These are phyloP conservation scores for Oryzias dopingdopingensis DNA, from an alignment of 2,797 vertebrate species.

Conservation along the genomic window DNA sequence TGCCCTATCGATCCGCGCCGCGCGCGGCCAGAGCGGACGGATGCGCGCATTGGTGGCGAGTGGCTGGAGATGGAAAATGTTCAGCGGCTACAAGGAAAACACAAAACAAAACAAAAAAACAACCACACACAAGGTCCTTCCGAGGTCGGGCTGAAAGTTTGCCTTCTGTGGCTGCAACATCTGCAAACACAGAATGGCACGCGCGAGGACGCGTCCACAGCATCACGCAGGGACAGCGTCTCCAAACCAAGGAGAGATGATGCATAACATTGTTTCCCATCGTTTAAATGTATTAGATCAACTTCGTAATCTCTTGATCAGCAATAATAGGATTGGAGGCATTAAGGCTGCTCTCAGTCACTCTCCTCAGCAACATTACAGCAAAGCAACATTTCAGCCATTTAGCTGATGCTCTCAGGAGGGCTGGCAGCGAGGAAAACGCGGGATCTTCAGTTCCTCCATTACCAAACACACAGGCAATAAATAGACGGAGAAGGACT, in stretches of 20 bases:
- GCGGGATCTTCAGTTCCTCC: constrained; percentile 4
- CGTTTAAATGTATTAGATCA: constrained; percentile 5
- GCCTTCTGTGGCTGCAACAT: constrained; percentile 69
- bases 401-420: constrained; percentile 44
- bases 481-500: constrained; percentile 26
- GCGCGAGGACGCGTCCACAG: not conserved
- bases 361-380: constrained; percentile 25
- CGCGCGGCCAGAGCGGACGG: constrained; percentile 60
- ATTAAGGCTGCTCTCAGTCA: constrained; percentile 22
- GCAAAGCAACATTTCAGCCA: constrained; percentile 42
- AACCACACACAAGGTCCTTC: constrained; percentile 45
- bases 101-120: constrained; percentile 36
- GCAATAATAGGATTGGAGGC: not conserved
- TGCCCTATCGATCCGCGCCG: constrained; percentile 78
- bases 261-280: constrained; percentile 10
- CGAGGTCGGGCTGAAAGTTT: constrained; percentile 78
- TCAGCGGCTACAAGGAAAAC: constrained; percentile 59
- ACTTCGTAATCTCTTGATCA: constrained; percentile 6
- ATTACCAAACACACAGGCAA: constrained; percentile 24
- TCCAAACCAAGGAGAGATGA: not conserved
- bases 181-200: not conserved
- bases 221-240: not conserved
- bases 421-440: constrained; percentile 14
- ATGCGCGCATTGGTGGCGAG: constrained; percentile 54
- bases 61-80: constrained; percentile 74